Evolutionary conservation across 2,113 vertebrate species (phyloP).

Genomic region (Podilymbus podiceps): DNA sequence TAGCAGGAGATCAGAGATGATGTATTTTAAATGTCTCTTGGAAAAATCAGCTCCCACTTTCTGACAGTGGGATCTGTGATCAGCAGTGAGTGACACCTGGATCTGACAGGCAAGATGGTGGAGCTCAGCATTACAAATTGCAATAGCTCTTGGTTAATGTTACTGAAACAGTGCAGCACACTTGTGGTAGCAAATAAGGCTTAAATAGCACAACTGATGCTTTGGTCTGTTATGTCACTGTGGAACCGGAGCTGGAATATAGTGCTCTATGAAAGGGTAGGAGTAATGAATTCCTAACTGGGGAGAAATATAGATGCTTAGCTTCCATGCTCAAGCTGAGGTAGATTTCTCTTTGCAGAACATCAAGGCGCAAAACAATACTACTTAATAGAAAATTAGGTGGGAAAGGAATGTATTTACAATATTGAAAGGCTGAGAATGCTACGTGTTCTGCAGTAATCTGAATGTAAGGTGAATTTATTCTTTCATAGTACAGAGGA

Average conservation of each 20-base stretch:
- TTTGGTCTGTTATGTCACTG: not conserved
- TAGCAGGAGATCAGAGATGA: not conserved
- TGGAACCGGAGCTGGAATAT: not conserved
- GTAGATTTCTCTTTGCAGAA: not conserved
- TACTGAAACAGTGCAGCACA: not conserved
- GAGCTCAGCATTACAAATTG: not conserved
- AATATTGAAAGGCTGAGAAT: not conserved
- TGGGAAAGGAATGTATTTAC: not conserved
- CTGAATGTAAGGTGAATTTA: not conserved
- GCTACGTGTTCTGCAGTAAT: not conserved
- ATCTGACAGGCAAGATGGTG: not conserved
- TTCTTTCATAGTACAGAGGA: not conserved
- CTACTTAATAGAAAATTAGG: not conserved
- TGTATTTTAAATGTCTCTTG: not conserved
- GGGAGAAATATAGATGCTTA: not conserved
- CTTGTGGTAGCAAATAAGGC: not conserved
- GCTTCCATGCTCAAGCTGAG: not conserved
- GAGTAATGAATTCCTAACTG: not conserved
- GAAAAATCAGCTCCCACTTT: not conserved
- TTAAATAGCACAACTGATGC: not conserved
- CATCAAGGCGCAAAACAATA: not conserved
- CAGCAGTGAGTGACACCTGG: not conserved
- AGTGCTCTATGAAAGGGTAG: not conserved
- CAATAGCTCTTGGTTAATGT: not conserved
- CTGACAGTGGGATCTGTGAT: not conserved